Percentiles rank a stretch among this genome's conserved stretches.
phyloP scores from a whole-genome alignment of 92 coral and sea anemone species.

The Plumapathes pennacea region DNA sequence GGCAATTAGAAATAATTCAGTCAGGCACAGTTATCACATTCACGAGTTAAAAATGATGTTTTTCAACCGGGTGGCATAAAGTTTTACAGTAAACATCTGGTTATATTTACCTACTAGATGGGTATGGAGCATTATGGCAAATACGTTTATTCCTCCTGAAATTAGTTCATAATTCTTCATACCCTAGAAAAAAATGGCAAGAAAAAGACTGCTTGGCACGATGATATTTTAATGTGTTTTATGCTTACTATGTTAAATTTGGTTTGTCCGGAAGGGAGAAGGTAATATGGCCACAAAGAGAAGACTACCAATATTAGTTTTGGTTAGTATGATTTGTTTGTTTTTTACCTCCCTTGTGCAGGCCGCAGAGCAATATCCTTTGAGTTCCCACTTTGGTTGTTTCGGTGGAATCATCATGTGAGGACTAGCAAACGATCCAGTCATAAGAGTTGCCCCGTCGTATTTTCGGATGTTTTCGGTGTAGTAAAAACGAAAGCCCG shows the following conservation, averaged over 20 bases:
- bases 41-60: too few relatives aligned
- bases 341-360: conserved; percentile 31
- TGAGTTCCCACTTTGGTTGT: conserved; percentile 44
- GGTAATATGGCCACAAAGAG: too few relatives aligned
- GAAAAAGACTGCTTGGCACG: too few relatives aligned
- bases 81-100: not conserved
- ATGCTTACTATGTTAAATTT: too few relatives aligned
- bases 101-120: conserved; percentile 49
- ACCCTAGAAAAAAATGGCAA: too few relatives aligned
- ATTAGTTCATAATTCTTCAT: too few relatives aligned
- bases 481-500: conserved; percentile 61
- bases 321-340: not conserved
- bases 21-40: not conserved
- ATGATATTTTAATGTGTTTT: too few relatives aligned
- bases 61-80: not conserved
- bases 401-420: conserved; percentile 66
- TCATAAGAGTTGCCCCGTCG: conserved; percentile 32
- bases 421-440: conserved; percentile 15
- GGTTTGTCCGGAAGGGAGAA: too few relatives aligned
- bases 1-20: not conserved
- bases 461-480: conserved; percentile 37
- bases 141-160: conserved; percentile 57
- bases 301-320: too few relatives aligned
- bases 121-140: conserved; percentile 62
- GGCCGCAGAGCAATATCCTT: conserved; percentile 46